Conservation (phyloP, 2,888 invertebrate species). For the Brassicogethes aeneus region DNA sequence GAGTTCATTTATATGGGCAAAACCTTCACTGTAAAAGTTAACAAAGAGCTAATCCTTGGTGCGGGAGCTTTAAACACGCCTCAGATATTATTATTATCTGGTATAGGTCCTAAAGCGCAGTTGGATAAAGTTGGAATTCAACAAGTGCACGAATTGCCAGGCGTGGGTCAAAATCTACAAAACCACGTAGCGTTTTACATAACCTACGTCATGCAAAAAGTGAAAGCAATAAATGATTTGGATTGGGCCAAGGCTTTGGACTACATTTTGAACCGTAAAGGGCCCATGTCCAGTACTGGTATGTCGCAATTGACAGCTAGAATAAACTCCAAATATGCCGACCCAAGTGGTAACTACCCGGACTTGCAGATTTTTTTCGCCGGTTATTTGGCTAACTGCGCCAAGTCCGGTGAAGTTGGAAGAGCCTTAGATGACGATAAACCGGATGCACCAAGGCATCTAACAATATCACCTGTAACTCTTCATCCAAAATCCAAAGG, state of each 20-base stretch:
- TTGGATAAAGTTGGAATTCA: conserved; percentile 50
- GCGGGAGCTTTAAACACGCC: conserved; percentile 60
- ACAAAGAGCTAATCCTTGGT: conserved; percentile 51
- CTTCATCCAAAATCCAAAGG: conserved; percentile 61
- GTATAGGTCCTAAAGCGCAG: conserved; percentile 55
- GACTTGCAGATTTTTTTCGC: conserved; percentile 60
- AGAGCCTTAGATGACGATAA: conserved; percentile 35
- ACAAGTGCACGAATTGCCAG: conserved; percentile 52
- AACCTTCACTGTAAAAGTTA: conserved; percentile 42
- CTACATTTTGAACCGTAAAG: conserved; percentile 50
- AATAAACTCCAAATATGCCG: conserved; percentile 51
- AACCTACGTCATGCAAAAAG: conserved; percentile 46
- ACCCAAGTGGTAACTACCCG: conserved; percentile 50
- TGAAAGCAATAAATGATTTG: conserved; percentile 46
- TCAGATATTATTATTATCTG: conserved; percentile 56
- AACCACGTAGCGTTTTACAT: conserved; percentile 58
- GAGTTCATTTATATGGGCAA: conserved; percentile 49
- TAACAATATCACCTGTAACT: conserved; percentile 50
- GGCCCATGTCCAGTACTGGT: conserved; percentile 55
- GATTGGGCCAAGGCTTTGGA: conserved; percentile 54
- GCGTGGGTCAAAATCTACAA: conserved; percentile 60
- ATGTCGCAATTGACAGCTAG: conserved; percentile 60
- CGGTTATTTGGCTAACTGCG: conserved; percentile 54
- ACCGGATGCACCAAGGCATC: conserved; percentile 30
- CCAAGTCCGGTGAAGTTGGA: conserved; percentile 42